These are phyloP conservation scores for Montifringilla adamsi DNA, from an alignment of 2,113 vertebrate species.

Conservation along the genomic window DNA sequence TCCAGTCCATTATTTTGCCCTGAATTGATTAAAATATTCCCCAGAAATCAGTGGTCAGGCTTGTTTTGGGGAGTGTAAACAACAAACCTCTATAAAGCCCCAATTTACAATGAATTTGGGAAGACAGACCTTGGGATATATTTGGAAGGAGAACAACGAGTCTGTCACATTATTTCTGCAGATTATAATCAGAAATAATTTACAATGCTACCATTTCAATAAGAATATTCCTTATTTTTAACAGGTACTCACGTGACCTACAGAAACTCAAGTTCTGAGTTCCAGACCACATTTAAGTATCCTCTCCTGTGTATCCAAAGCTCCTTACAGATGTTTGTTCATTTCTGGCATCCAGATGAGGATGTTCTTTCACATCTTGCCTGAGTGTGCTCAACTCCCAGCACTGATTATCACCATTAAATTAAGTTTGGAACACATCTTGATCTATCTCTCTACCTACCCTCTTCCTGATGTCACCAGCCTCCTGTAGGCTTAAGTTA, in stretches of 20 bases:
- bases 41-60: neutral
- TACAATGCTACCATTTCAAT: neutral
- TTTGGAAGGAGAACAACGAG: neutral
- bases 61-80: neutral
- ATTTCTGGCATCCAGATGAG: neutral
- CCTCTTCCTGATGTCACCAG: constrained; percentile 1
- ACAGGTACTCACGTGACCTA: neutral
- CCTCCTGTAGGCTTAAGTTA: constrained; percentile 30
- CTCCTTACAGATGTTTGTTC: neutral
- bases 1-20: neutral
- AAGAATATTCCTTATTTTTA: neutral
- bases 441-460: neutral
- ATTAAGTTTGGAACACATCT: neutral
- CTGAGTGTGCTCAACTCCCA: neutral
- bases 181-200: neutral
- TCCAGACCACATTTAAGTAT: neutral
- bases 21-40: neutral
- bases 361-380: neutral
- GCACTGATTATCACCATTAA: neutral
- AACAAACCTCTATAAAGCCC: neutral
- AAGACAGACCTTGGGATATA: neutral
- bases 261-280: neutral
- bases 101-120: neutral
- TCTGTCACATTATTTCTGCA: neutral
- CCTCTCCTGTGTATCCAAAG: neutral